phyloP scores from a whole-genome alignment of 2,888 invertebrate species.

The Elegia similella region DNA sequence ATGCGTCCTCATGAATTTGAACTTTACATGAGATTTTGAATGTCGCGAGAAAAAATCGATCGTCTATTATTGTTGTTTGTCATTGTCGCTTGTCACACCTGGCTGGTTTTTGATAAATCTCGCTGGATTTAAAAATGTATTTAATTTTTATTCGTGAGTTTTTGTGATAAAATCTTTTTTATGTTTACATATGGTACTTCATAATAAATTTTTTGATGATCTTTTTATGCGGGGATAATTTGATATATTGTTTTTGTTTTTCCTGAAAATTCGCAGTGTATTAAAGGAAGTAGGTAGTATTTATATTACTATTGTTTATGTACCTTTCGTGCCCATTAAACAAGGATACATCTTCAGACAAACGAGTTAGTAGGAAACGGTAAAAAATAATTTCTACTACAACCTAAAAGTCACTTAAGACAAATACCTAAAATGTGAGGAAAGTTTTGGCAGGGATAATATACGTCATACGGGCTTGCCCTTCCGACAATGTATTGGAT shows the following conservation, averaged over 20 bases:
- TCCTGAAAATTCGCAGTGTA: no score
- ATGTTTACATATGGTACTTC: not conserved
- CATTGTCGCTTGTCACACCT: not conserved
- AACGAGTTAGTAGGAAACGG: no score
- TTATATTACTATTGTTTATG: no score
- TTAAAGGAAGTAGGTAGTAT: no score
- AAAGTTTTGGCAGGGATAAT: not conserved
- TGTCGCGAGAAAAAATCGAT: slow-evolving; percentile 41
- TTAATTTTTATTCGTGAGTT: not conserved
- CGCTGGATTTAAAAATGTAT: not conserved
- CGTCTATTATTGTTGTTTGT: not conserved
- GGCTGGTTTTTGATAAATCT: not conserved
- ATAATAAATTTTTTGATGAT: no score
- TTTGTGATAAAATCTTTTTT: not conserved
- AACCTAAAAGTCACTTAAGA: not conserved
- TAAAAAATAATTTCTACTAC: no score
- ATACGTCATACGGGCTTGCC: not conserved
- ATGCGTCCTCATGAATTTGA: slow-evolving; percentile 69
- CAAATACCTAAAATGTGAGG: not conserved
- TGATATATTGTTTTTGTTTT: no score
- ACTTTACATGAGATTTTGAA: slow-evolving; percentile 53
- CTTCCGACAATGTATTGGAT: not conserved
- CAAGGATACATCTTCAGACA: no score
- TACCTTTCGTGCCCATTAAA: no score
- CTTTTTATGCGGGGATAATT: no score